Percentiles rank a stretch among this genome's conserved stretches.
Conservation (phyloP, 1,140 invertebrate species). For the Drosophila bocqueti region DNA sequence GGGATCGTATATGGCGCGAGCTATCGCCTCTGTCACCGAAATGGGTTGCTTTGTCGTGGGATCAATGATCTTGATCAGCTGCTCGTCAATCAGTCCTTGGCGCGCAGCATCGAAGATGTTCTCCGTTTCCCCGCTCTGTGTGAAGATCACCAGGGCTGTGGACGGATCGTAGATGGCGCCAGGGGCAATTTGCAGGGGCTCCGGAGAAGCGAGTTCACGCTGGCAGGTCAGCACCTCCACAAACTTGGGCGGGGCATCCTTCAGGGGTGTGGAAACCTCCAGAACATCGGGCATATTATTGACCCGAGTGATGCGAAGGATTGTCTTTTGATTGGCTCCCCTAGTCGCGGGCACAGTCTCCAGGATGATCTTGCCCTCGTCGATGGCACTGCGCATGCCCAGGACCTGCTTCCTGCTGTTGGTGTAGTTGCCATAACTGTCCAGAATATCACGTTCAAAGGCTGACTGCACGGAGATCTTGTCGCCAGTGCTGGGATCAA, state of each 20-base stretch:
- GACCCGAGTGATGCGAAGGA: slow-evolving; percentile 71
- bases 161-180: slow-evolving; percentile 91
- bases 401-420: slow-evolving; percentile 86
- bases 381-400: slow-evolving; percentile 93
- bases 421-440: slow-evolving; percentile 91
- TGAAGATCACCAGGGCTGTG: slow-evolving; percentile 90
- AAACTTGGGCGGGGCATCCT: slow-evolving; percentile 81
- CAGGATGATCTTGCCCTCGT: slow-evolving; percentile 88
- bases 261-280: slow-evolving; percentile 87
- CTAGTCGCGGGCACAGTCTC: slow-evolving; percentile 83
- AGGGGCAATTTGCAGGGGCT: slow-evolving; percentile 89
- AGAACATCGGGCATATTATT: slow-evolving; percentile 88
- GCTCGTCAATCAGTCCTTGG: slow-evolving; percentile 88
- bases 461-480: slow-evolving; percentile 90
- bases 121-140: slow-evolving; percentile 89
- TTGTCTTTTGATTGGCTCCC: slow-evolving; percentile 83
- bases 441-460: slow-evolving; percentile 91
- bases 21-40: slow-evolving; percentile 91
- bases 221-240: slow-evolving; percentile 84
- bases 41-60: slow-evolving; percentile 90
- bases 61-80: slow-evolving; percentile 91
- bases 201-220: slow-evolving; percentile 86
- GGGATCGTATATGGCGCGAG: slow-evolving; percentile 90
- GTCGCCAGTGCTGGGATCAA: slow-evolving; percentile 90
- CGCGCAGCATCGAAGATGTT: slow-evolving; percentile 90